Percentiles rank a stretch among this genome's conserved stretches.
phyloP scores from a whole-genome alignment of 2,797 vertebrate genomes.

The Capromys pilorides region DNA sequence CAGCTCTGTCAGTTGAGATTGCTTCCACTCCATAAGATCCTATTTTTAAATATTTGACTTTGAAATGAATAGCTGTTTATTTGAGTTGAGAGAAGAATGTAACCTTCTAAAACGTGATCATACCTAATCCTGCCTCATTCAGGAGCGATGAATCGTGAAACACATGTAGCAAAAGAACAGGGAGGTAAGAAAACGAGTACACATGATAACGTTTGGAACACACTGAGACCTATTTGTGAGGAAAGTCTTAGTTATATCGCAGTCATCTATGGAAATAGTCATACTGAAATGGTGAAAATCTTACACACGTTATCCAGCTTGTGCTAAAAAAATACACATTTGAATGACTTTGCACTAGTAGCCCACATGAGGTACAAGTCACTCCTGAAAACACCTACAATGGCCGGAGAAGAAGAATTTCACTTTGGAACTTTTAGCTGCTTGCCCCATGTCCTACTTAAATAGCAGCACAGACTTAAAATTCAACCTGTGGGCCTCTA shows the following conservation, averaged over 20 bases:
- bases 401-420: neutral
- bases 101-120: slow-evolving; percentile 51
- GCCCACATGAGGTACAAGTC: slow-evolving; percentile 72
- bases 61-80: slow-evolving; percentile 25
- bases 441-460: slow-evolving; percentile 53
- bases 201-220: slow-evolving; percentile 81
- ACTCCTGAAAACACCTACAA: slow-evolving; percentile 71
- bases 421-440: slow-evolving; percentile 49
- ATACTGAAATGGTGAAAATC: slow-evolving; percentile 82
- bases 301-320: slow-evolving; percentile 71
- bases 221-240: slow-evolving; percentile 80
- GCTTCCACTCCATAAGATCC: neutral
- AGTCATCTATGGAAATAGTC: slow-evolving; percentile 81
- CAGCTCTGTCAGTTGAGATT: neutral
- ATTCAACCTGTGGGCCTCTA: fast-evolving
- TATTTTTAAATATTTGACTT: neutral
- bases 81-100: slow-evolving; percentile 24
- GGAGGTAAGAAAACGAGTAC: slow-evolving; percentile 71
- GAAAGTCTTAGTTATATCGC: slow-evolving; percentile 84
- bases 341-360: slow-evolving; percentile 81
- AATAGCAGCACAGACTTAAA: neutral
- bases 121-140: slow-evolving; percentile 78
- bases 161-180: slow-evolving; percentile 68
- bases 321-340: slow-evolving; percentile 81
- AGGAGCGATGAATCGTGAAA: slow-evolving; percentile 76